Evolutionary conservation across 1,140 invertebrate species (phyloP).

Genomic region (Eumaeus atala): DNA sequence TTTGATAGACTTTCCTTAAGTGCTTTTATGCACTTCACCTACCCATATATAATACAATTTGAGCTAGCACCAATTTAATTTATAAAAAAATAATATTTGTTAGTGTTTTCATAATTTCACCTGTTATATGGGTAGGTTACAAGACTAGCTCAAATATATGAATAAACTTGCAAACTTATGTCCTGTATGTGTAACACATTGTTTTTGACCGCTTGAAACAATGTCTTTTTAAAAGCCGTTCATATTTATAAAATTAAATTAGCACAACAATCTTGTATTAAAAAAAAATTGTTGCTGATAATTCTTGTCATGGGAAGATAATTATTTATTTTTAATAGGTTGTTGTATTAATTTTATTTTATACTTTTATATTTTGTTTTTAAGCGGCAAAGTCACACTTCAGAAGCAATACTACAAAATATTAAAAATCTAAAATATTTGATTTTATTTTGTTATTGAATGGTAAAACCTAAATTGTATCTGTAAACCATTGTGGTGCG

Average conservation of each 20-base stretch:
- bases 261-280: constrained; percentile 9
- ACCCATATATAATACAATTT: constrained; percentile 41
- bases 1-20: constrained; percentile 63
- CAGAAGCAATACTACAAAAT: neutral
- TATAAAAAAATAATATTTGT: constrained; percentile 29
- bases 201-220: constrained; percentile 52
- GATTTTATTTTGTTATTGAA: neutral
- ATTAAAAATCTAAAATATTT: too few species aligned
- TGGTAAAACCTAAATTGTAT: neutral
- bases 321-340: constrained; percentile 16
- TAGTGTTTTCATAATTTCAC: constrained; percentile 29
- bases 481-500: neutral
- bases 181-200: constrained; percentile 13
- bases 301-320: constrained; percentile 4
- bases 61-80: constrained; percentile 60
- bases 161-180: constrained; percentile 20
- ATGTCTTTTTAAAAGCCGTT: constrained; percentile 47
- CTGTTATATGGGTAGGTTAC: constrained; percentile 46
- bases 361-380: constrained; percentile 20
- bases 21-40: constrained; percentile 32
- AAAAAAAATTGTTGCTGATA: constrained; percentile 1
- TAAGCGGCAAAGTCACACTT: constrained; percentile 42
- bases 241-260: constrained; percentile 21
- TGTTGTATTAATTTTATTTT: constrained; percentile 6
- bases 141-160: constrained; percentile 57